Conservation (phyloP, 2,888 invertebrate genomes). For the Agrenia bidenticulata region DNA sequence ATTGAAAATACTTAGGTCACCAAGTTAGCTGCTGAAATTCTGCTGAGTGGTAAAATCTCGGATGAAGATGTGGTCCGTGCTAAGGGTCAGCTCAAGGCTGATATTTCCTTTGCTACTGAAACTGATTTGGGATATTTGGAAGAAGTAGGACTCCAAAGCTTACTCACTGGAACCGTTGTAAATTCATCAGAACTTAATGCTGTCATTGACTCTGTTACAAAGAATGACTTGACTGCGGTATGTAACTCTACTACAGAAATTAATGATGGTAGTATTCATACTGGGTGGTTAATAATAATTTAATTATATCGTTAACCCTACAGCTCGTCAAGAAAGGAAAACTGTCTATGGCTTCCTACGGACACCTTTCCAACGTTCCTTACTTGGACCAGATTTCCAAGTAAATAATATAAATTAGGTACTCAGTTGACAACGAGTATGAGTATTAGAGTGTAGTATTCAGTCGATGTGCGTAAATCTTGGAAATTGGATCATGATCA, state of each 20-base stretch:
- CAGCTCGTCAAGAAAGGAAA: slow-evolving; percentile 59
- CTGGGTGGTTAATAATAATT: no score
- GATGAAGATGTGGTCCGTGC: slow-evolving; percentile 73
- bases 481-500: not conserved
- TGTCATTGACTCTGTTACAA: slow-evolving; percentile 69
- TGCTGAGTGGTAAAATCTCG: slow-evolving; percentile 63
- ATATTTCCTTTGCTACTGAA: slow-evolving; percentile 67
- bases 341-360: slow-evolving; percentile 77
- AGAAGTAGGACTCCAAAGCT: slow-evolving; percentile 70
- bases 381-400: slow-evolving; percentile 67
- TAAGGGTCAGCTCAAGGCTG: slow-evolving; percentile 73
- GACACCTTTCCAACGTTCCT: slow-evolving; percentile 76
- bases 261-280: not conserved
- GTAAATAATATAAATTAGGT: slow-evolving; percentile 21
- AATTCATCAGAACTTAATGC: slow-evolving; percentile 63
- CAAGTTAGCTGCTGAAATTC: slow-evolving; percentile 54
- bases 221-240: slow-evolving; percentile 71
- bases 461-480: no score
- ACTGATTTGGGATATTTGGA: slow-evolving; percentile 64
- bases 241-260: slow-evolving; percentile 53
- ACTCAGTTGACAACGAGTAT: no score
- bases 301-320: not conserved
- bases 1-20: slow-evolving; percentile 47
- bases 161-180: slow-evolving; percentile 63
- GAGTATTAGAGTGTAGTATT: no score